Evolutionary conservation across 2,797 vertebrate genomes (phyloP), one percentile per base, ranked within the genome.

Genomic region (Phoxinus dragarum): DNA sequence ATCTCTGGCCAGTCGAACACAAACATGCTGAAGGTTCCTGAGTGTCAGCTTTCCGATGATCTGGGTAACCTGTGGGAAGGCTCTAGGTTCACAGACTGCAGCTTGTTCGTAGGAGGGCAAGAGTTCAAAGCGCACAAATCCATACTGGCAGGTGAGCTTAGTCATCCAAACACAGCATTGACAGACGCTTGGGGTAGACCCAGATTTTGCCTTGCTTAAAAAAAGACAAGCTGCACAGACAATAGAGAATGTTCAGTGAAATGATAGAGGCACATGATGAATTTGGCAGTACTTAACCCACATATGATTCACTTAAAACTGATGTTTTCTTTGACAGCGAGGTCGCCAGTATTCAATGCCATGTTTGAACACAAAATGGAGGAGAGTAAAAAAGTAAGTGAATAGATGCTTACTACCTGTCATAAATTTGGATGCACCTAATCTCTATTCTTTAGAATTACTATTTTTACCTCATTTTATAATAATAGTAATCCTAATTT

Each of bases 351-450:
- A 68, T 97, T 97, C 92, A 97, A 96, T 36, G 96, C 96, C 90
- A 97, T 97, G 96, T 97, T 97, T 91, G 96, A 97, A 92, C 96
- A 97, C 73, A 96, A 97, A 93, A 97, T 97, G 96, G 96, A 97
- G 71, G 96, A 97, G 86, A 97, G 96, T 91, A 97, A 97, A 92
- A 97, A 97, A 94, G 96, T 97, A 90, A 84, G 93, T 89, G 21
- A 54, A 56, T 42, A 79, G 27, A 72, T 67, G 2, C 14, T 36
- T 19, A 34, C 42, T 16, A 69, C n/a, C 31, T 23, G 6, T 66
- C 59, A 66, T n/a, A 78, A 9, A 78, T 27, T 61, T 42, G 4
- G 1, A 12, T 1, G 14, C 27, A 34, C 34, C 9, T 12, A 16
- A 7, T 38, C 7, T 40, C 7, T 2, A 40, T 59, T 54, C 73